Percentiles rank a stretch among this genome's conserved stretches.
These are phyloP conservation scores for Drosophila prosaltans DNA, from an alignment of 1,140 invertebrate species.

Conservation along the genomic window DNA sequence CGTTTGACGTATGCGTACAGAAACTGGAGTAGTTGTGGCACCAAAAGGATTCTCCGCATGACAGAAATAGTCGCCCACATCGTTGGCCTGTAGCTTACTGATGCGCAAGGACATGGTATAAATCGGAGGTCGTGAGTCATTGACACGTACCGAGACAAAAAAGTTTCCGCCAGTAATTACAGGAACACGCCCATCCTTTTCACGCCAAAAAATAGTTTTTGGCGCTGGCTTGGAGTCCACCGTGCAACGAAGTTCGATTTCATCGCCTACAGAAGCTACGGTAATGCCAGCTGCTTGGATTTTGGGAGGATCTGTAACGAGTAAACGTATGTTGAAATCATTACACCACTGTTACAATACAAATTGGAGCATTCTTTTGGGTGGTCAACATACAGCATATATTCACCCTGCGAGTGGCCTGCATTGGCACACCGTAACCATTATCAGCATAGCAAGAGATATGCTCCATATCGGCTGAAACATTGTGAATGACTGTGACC, in stretches of 20 bases:
- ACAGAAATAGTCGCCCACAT: slow-evolving; percentile 91
- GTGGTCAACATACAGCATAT: slow-evolving; percentile 89
- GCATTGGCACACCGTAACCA: slow-evolving; percentile 92
- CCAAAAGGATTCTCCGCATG: slow-evolving; percentile 92
- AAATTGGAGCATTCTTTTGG: too few relatives aligned
- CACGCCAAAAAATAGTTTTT: slow-evolving; percentile 91
- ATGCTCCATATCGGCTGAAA: slow-evolving; percentile 91
- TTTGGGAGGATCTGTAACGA: slow-evolving; percentile 87
- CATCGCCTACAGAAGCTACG: slow-evolving; percentile 88
- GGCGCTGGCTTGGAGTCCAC: slow-evolving; percentile 91
- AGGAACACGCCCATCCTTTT: slow-evolving; percentile 87
- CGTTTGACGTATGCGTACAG: slow-evolving; percentile 87
- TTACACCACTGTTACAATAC: too few relatives aligned
- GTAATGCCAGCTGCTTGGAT: slow-evolving; percentile 90
- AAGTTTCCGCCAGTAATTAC: slow-evolving; percentile 91
- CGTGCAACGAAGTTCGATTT: slow-evolving; percentile 89
- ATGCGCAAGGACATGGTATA: slow-evolving; percentile 90
- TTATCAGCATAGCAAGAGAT: slow-evolving; percentile 94
- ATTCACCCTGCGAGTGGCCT: slow-evolving; percentile 89
- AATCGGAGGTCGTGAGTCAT: slow-evolving; percentile 84
- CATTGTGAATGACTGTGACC: slow-evolving; percentile 91
- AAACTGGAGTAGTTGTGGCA: slow-evolving; percentile 87
- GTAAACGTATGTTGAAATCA: too few relatives aligned
- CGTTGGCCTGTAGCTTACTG: slow-evolving; percentile 87
- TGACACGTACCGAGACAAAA: slow-evolving; percentile 84